These are phyloP conservation scores for Oenanthe oenanthe DNA, from an alignment of 2,113 vertebrate genomes.

Conservation along the genomic window DNA sequence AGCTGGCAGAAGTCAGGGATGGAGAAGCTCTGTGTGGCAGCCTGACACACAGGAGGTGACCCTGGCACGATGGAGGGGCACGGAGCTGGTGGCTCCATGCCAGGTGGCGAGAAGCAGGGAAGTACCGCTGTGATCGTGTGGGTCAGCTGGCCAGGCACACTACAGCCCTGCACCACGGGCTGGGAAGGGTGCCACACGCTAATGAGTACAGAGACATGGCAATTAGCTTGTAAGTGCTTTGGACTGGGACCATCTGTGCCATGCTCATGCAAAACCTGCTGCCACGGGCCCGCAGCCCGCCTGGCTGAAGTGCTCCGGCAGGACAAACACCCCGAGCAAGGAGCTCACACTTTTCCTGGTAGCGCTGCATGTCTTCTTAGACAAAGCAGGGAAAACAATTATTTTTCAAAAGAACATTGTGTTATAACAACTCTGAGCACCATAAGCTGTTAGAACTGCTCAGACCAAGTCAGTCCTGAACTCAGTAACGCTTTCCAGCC, in stretches of 20 bases:
- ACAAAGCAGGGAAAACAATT: neutral
- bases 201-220: neutral
- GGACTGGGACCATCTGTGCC: constrained; percentile 41
- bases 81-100: neutral
- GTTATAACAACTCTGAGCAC: constrained; percentile 14
- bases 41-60: neutral
- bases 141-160: neutral
- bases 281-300: neutral
- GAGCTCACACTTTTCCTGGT: neutral
- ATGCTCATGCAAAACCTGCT: neutral
- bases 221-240: neutral
- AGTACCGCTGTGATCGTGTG: accelerated
- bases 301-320: neutral
- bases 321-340: neutral
- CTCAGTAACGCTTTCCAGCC: neutral
- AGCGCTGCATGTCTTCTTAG: neutral
- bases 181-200: neutral
- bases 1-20: neutral
- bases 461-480: neutral
- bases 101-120: neutral
- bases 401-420: constrained; percentile 23
- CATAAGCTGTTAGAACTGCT: neutral
- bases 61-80: neutral
- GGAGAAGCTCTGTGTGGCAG: neutral
- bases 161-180: neutral